These are phyloP conservation scores for Taurulus bubalis DNA, from an alignment of 2,113 vertebrate species.

Conservation along the genomic window DNA sequence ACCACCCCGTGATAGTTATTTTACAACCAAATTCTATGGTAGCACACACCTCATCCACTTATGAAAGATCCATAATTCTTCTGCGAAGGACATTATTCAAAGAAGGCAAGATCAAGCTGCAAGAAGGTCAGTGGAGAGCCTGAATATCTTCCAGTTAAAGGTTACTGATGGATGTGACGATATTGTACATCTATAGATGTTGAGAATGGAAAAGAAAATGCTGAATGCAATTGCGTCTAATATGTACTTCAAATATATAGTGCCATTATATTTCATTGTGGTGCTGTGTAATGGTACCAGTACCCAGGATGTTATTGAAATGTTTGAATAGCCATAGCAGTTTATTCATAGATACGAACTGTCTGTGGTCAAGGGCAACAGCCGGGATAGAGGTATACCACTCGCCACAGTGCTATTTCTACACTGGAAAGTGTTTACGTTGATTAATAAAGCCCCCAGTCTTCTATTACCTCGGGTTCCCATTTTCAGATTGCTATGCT, in stretches of 20 bases:
- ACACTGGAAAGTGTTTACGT: constrained; percentile 30
- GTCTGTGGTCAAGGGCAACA: constrained; percentile 42
- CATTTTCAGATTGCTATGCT: constrained; percentile 1
- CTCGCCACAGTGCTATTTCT: constrained; percentile 18
- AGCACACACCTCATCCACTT: background rate
- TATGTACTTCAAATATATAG: background rate
- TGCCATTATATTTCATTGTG: constrained; percentile 1
- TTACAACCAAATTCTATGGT: background rate
- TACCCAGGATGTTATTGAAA: background rate
- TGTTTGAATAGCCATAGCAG: constrained; percentile 1
- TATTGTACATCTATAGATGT: background rate
- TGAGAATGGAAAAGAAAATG: background rate
- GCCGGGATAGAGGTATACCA: background rate
- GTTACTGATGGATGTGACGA: constrained; percentile 7
- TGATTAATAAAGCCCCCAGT: constrained; percentile 9
- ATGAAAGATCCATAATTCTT: background rate
- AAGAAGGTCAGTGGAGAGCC: background rate
- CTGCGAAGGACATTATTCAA: background rate
- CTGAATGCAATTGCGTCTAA: background rate
- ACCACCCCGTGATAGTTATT: background rate
- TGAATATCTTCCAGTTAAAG: constrained; percentile 3
- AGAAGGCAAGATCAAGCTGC: background rate
- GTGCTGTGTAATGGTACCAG: background rate
- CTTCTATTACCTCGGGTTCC: background rate
- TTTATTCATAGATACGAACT: background rate